phyloP scores from a whole-genome alignment of 2,888 invertebrate species.

The Orchesella flavescens region DNA sequence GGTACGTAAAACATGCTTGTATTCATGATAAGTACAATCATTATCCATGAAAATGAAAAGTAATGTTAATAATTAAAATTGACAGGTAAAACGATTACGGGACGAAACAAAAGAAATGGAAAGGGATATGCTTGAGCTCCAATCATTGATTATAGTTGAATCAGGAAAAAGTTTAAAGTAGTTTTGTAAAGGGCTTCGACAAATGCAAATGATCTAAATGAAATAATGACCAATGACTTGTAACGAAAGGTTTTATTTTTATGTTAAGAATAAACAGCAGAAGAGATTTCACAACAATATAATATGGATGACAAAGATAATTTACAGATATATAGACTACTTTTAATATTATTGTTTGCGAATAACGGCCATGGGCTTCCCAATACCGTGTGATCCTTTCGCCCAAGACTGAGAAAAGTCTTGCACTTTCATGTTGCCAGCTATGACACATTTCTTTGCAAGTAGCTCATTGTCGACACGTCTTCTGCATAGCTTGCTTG shows the following conservation, averaged over 20 bases:
- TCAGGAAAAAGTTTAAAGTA: constrained; percentile 70
- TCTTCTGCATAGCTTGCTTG: constrained; percentile 77
- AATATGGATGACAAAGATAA: constrained; percentile 1
- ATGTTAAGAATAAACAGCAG: not conserved
- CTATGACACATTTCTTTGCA: constrained; percentile 79
- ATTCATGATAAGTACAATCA: too few relatives aligned
- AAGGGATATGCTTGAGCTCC: constrained; percentile 67
- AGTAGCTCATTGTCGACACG: constrained; percentile 75
- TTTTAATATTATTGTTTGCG: constrained; percentile 20
- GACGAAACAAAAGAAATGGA: constrained; percentile 63
- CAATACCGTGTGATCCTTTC: not conserved
- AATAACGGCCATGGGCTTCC: constrained; percentile 33
- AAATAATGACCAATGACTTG: not conserved
- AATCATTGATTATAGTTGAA: constrained; percentile 69
- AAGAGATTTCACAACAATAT: not conserved
- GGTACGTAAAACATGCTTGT: constrained; percentile 28
- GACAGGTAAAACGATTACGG: constrained; percentile 62
- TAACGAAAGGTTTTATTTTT: not conserved
- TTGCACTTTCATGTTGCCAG: constrained; percentile 67
- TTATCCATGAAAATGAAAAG: too few relatives aligned
- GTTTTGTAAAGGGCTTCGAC: not conserved
- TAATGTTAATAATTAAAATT: not conserved
- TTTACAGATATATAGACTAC: too few relatives aligned
- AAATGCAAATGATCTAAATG: not conserved
- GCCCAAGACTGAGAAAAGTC: constrained; percentile 36